Evolutionary conservation across 2,113 vertebrate species (phyloP).

Genomic region (Polypterus senegalus): DNA sequence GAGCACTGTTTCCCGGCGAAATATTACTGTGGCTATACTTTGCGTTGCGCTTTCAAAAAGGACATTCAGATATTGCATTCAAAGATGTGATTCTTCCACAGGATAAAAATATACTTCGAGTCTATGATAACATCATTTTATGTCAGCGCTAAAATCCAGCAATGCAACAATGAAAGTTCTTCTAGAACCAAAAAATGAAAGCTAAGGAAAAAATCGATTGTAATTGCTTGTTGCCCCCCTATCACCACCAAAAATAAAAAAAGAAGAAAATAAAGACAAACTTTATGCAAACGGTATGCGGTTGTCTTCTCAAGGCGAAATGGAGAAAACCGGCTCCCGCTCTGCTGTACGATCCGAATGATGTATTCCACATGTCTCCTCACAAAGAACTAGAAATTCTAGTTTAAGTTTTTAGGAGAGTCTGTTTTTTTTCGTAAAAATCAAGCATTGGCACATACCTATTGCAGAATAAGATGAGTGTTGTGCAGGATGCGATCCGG

Average conservation of each 20-base stretch:
- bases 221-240: neutral
- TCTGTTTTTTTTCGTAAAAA: conserved; percentile 22
- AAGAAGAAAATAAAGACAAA: conserved; percentile 1
- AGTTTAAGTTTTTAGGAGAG: conserved; percentile 15
- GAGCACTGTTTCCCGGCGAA: conserved; percentile 1
- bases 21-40: no score
- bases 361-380: conserved; percentile 27
- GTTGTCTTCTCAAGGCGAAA: conserved; percentile 13
- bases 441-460: conserved; percentile 40
- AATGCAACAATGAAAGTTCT: neutral
- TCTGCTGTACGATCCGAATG: conserved; percentile 17
- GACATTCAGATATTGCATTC: no score
- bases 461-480: conserved; percentile 40
- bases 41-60: no score
- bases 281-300: neutral
- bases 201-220: neutral
- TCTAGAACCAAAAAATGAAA: neutral
- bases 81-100: no score
- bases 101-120: neutral
- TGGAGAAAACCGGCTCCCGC: conserved; percentile 22
- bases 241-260: conserved; percentile 1
- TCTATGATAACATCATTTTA: neutral
- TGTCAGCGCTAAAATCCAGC: neutral
- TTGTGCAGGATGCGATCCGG: conserved; percentile 37
- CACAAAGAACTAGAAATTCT: conserved; percentile 17